These are phyloP conservation scores for Diorhabda carinulata DNA, from an alignment of 1,140 invertebrate genomes.

Conservation along the genomic window DNA sequence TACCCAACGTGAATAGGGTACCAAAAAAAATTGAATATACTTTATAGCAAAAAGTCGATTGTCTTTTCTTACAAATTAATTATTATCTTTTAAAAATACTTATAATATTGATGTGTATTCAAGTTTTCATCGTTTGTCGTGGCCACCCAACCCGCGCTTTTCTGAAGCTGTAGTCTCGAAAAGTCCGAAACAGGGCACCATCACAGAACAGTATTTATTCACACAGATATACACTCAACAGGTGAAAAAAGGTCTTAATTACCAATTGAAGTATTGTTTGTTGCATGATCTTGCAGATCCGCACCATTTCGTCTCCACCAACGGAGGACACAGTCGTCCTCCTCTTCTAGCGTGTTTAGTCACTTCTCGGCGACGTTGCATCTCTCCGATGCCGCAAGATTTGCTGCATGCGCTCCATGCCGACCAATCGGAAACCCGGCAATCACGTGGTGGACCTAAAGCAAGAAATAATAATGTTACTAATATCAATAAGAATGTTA, in stretches of 20 bases:
- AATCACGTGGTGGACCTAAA: conserved; percentile 63
- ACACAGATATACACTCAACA: not conserved
- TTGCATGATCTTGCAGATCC: conserved; percentile 68
- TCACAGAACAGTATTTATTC: not conserved
- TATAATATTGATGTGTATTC: conserved; percentile 29
- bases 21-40: no score
- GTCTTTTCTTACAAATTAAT: conserved; percentile 30
- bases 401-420: conserved; percentile 81
- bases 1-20: no score
- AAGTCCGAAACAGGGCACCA: not conserved
- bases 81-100: conserved; percentile 33
- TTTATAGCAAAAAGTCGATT: conserved; percentile 23
- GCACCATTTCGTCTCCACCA: conserved; percentile 83
- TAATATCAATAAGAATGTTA: not conserved
- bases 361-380: conserved; percentile 70
- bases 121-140: not conserved
- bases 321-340: conserved; percentile 72
- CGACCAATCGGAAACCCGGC: conserved; percentile 82
- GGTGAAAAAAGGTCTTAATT: conserved; percentile 12
- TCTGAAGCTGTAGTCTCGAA: not conserved
- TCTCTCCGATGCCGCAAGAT: conserved; percentile 83
- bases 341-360: conserved; percentile 69
- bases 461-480: not conserved
- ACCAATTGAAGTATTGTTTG: conserved; percentile 53
- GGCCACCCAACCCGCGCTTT: not conserved